Evolutionary conservation across 2,888 invertebrate genomes (phyloP).

Genomic region (Limnephilus rhombicus): DNA sequence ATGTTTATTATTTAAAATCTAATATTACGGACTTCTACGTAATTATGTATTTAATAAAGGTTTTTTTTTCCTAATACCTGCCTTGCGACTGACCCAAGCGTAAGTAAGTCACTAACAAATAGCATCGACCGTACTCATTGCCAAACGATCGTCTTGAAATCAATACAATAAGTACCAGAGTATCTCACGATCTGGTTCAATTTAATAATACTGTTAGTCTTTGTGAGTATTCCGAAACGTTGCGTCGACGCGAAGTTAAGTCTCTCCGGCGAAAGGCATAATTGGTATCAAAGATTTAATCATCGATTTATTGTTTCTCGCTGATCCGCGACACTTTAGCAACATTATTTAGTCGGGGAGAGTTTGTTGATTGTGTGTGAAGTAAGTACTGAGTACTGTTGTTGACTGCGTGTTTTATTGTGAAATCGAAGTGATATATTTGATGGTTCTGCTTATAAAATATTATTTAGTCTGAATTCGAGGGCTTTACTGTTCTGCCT

Average conservation of each 20-base stretch:
- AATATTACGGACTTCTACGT: no score
- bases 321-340: neutral
- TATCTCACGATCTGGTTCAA: neutral
- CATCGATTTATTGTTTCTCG: neutral
- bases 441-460: neutral
- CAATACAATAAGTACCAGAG: neutral
- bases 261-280: neutral
- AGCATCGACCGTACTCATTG: neutral
- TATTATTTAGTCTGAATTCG: neutral
- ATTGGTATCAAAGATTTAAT: neutral
- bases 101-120: neutral
- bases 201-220: neutral
- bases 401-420: neutral
- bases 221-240: neutral
- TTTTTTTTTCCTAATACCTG: no score
- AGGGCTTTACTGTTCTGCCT: neutral
- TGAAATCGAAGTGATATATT: neutral
- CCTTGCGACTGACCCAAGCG: no score
- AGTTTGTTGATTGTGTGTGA: neutral
- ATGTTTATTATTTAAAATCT: no score
- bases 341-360: neutral
- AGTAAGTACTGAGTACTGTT: neutral
- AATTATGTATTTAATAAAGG: no score
- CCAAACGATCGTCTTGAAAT: neutral
- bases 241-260: neutral